Conservation (phyloP, 1,140 invertebrate species). For the Macrostomum lignano region DNA sequence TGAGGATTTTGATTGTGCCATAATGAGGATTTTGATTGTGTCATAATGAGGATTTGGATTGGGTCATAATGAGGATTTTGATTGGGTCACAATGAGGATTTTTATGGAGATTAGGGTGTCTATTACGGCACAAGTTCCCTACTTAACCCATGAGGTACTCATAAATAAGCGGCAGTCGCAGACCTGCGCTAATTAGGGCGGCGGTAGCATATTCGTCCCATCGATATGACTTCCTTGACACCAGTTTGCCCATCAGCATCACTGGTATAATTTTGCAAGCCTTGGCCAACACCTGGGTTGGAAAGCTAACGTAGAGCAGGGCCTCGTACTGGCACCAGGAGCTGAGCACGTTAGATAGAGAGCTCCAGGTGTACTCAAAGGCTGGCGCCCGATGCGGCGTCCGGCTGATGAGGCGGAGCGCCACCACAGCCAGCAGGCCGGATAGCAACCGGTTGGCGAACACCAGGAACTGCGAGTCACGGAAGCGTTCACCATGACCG, state of each 20-base stretch:
- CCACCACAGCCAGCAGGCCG: constrained; percentile 40
- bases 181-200: constrained; percentile 53
- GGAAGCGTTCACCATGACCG: constrained; percentile 36
- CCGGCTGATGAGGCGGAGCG: constrained; percentile 31
- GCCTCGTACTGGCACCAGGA: constrained; percentile 99
- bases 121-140: too few species aligned
- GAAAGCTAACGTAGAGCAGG: constrained; percentile 86
- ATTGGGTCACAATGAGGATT: too few species aligned
- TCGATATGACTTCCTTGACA: constrained; percentile 59
- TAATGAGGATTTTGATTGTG: too few species aligned
- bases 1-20: too few species aligned
- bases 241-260: constrained; percentile 82
- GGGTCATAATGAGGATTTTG: too few species aligned
- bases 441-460: constrained; percentile 68
- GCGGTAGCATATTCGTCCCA: constrained; percentile 73
- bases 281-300: constrained; percentile 47
- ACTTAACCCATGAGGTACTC: too few species aligned
- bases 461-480: constrained; percentile 73
- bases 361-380: constrained; percentile 82
- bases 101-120: too few species aligned
- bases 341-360: constrained; percentile 86
- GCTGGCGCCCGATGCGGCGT: constrained; percentile 54
- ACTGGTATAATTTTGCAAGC: constrained; percentile 51
- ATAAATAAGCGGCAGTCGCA: too few species aligned
- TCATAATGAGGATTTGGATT: too few species aligned